phyloP scores from a whole-genome alignment of 2,113 vertebrate species.

The Tetrao urogallus region DNA sequence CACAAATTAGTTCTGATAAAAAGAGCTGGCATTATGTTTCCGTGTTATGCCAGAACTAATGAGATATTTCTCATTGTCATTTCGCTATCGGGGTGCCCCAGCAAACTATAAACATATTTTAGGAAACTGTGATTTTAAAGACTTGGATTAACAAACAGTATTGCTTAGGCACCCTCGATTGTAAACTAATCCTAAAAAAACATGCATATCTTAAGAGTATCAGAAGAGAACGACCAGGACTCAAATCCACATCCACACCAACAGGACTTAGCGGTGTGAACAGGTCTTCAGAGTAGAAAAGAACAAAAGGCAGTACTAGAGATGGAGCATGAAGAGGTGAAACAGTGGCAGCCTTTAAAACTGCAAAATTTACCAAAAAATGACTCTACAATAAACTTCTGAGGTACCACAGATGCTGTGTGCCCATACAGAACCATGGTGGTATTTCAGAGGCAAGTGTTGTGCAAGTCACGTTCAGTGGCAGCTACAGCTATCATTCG shows the following conservation, averaged over 20 bases:
- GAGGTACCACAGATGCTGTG: neutral
- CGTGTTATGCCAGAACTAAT: neutral
- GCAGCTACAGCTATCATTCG: conserved; percentile 28
- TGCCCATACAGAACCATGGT: neutral
- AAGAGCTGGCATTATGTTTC: conserved; percentile 34
- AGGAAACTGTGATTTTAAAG: conserved; percentile 42
- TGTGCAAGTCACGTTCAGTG: neutral
- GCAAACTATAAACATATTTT: neutral
- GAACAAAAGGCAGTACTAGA: conserved; percentile 10
- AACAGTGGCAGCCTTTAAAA: conserved; percentile 4
- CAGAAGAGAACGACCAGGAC: neutral
- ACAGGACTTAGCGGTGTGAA: conserved; percentile 19
- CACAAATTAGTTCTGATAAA: conserved; percentile 49
- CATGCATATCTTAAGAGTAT: neutral
- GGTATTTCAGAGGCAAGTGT: neutral
- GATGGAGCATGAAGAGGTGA: neutral
- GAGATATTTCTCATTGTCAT: conserved; percentile 34
- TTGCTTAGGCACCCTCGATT: conserved; percentile 34
- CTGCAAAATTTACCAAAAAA: neutral
- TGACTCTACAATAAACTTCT: neutral
- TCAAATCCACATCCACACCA: neutral
- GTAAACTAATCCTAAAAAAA: conserved; percentile 25
- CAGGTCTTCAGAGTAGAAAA: conserved; percentile 19
- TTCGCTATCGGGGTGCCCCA: conserved; percentile 33
- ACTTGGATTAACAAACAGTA: conserved; percentile 37